Evolutionary conservation across 2,113 vertebrate genomes (phyloP), one percentile per base, ranked within the genome.

Genomic region (Macroglossus sobrinus): DNA sequence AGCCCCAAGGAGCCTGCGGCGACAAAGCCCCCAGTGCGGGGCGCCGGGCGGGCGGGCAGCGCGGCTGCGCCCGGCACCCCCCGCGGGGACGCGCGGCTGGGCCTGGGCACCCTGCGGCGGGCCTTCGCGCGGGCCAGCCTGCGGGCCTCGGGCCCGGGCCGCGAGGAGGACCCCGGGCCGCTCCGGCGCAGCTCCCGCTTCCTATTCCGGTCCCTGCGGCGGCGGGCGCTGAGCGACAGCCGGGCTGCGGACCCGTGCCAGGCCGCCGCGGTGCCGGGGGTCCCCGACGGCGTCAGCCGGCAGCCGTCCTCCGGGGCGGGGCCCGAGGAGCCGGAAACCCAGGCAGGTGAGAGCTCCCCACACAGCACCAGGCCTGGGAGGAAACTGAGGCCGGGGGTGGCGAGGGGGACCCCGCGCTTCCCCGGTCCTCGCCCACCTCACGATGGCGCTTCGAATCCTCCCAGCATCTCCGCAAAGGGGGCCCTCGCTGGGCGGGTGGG

Each of bases 311-410:
- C 35, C 0, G 26, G 81, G 18, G 5, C 1, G 3, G 50, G 35
- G 5, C 53, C 33, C 9, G 28, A 72, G 84, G 40, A 66, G 1
- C 64, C 16, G 40, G 61, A 76, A 7, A 5, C 68, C 0, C 24
- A 82, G 18, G 30, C 93, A 96, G 97, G 97, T 97, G 63, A 97
- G 96, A 38, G 11, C 13, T 35, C n/a, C 55, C 9, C 26, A 14
- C 6, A 47, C 53, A 26, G 2, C 43, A 9, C 18, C 3, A 4
- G 33, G 40, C 3, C 0, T 5, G 43, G 26, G 38, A 30, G 64
- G 33, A 75, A 59, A 69, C 22, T 12, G 69, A 53, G 82, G 57
- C 6, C 4, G 28, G 22, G 24, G 0, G 7, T 1, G 5, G 47
- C 6, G 16, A 43, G 4, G 55, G 11, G 0, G 35, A 66, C 57